Evolutionary conservation across 2,888 invertebrate genomes (phyloP).

Genomic region (Catocala nupta): DNA sequence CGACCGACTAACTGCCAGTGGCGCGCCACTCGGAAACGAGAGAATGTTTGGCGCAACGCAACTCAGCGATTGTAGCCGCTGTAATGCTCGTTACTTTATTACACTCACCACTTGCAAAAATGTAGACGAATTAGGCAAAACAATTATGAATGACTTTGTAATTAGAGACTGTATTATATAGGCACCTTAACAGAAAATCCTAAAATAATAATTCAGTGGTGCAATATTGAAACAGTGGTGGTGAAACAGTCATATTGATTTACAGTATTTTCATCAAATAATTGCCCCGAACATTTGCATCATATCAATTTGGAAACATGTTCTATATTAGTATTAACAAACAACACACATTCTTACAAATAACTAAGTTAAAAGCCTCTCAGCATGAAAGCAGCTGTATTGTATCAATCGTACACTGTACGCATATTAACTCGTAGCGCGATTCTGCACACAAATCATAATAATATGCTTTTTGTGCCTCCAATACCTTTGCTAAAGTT

Average conservation of each 20-base stretch:
- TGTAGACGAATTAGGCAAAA: slow-evolving; percentile 14
- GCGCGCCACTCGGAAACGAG: slow-evolving; percentile 40
- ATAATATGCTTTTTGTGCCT: too few species aligned
- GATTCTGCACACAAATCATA: slow-evolving; percentile 26
- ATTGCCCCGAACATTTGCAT: slow-evolving; percentile 1
- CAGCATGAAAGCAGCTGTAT: slow-evolving; percentile 45
- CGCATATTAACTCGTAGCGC: slow-evolving; percentile 34
- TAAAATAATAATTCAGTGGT: too few species aligned
- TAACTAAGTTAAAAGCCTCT: slow-evolving; percentile 8
- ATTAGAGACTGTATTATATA: neutral
- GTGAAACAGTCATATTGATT: too few species aligned
- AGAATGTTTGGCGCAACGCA: slow-evolving; percentile 49
- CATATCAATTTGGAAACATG: slow-evolving; percentile 5
- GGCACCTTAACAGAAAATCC: too few species aligned
- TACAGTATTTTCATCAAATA: neutral
- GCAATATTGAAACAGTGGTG: too few species aligned
- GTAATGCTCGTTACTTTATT: slow-evolving; percentile 28
- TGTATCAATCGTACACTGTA: slow-evolving; percentile 22
- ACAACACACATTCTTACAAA: slow-evolving; percentile 9
- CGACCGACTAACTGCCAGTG: slow-evolving; percentile 44
- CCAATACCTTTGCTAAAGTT: too few species aligned
- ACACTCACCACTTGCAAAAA: slow-evolving; percentile 26
- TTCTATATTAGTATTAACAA: slow-evolving; percentile 5
- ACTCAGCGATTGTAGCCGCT: slow-evolving; percentile 50
- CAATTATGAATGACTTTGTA: neutral